Conservation (phyloP, 2,113 vertebrate genomes). For the Pseudonaja textilis region DNA sequence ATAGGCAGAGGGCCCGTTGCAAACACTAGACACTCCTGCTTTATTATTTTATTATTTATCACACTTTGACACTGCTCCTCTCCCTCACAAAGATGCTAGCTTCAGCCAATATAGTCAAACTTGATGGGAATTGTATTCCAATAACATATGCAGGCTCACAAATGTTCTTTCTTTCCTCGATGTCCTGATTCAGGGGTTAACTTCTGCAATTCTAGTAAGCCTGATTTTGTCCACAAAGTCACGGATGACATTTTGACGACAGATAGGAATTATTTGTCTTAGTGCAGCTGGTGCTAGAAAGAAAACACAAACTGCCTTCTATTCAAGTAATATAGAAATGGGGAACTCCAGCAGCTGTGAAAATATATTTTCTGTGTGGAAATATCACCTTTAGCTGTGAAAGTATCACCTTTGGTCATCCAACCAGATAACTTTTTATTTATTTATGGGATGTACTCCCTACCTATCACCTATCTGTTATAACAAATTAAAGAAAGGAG, state of each 20-base stretch:
- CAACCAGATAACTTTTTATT: background rate
- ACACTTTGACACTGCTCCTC: background rate
- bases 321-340: background rate
- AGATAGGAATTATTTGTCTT: background rate
- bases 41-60: background rate
- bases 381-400: background rate
- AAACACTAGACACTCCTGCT: background rate
- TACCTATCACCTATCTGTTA: background rate
- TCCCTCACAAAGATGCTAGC: background rate
- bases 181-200: background rate
- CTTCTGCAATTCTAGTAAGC: background rate
- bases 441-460: background rate
- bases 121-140: background rate
- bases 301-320: background rate
- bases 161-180: background rate
- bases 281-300: background rate
- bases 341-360: background rate
- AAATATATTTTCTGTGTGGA: background rate
- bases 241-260: background rate
- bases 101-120: background rate
- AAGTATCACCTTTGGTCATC: background rate
- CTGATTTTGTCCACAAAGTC: background rate
- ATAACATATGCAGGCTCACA: background rate
- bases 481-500: background rate
- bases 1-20: background rate